Evolutionary conservation across 1,140 invertebrate genomes (phyloP), one percentile per base, ranked within the genome.

Genomic region (Drosophila pectinifera): DNA sequence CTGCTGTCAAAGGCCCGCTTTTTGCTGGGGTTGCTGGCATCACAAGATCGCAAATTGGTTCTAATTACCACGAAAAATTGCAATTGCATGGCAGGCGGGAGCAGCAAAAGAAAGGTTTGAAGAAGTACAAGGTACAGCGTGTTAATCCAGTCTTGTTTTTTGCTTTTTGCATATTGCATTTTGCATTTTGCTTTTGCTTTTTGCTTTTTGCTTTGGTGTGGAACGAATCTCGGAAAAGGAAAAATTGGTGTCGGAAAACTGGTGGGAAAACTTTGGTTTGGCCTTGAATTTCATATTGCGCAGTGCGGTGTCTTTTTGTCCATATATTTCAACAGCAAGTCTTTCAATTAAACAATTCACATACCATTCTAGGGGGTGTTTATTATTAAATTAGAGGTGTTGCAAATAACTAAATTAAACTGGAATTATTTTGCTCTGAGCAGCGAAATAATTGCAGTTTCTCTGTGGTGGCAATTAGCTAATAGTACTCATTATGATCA

Each of bases 61-160:
- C 78, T 86, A 70, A 48, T 79, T 80, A 68, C 48, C 46, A 39
- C 54, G 42, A 63, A 65, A 73, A 46, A 45, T 67, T 73, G 62
- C 36, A 38, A 49, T 42, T 73, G 49, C 59, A 49, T 67, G 34
- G 57, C 73, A 68, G 56, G 49, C 63, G 51, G 65, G 28, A 31
- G 88, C 88, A 91, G 88, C 88, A 77, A 84, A 77, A 90, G 90
- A 84, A 80, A 84, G 73, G 78, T 86, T 90, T 88, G 84, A 68
- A 91, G 74, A 91, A 91, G 83, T 88, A 88, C 82, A 91, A 91
- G 80, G 83, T 88, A 88, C 80, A 91, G 80, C 88, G 73, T 88
- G 84, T 90, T 90, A 90, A 89, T 84, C 85, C 88, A 90, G 73
- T 80, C 67, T 83, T 73, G 51, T 58, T 49, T 69, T 54, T 57